Base-by-base conservation (phyloP, 2,888 invertebrate species). In the Heterodera filipjevi region DNA sequence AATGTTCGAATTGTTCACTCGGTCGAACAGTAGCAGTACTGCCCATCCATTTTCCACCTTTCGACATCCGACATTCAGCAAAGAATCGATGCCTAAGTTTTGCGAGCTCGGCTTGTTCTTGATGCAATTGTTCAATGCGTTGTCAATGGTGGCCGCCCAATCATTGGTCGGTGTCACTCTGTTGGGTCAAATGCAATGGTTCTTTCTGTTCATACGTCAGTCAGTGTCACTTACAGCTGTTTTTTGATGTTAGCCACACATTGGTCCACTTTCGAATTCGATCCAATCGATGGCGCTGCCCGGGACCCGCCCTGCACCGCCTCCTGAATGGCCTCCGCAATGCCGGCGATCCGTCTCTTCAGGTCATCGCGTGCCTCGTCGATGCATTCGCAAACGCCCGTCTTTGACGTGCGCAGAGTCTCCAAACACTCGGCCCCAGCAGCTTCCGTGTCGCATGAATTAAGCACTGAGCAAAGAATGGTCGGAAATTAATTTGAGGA, bases 51-150 rank as follows among this genome's bases (percentile, higher is more conserved):
- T 72, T 35, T n/a, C 46, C 22, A 86, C 87, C 82, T 88, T 88
- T 66, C 88, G 81, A 82, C 88, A 88, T 72, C 88, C 88, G 64
- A 88, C 88, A 78, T 88, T 87, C 71, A 88, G 82, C 72, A 88
- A 79, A 12, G 88, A 87, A 66, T 88, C 88, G 83, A 88, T 87
- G 49, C 87, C 87, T 30, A 84, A 82, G 16, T 77, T 80, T 66
- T 84, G 84, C 12, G 77, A 81, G 35, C 78, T 71, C 12, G 84
- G 84, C 76, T 86, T 87, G 81, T 86, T 87, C 74, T 83, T 81
- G 82, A 88, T 88, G 81, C 88, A 88, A 3, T 81, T 79, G 72
- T 86, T 86, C 44, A 88, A 84, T 66, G 88, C 88, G 30, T 84
- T 81, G 81, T 88, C 88, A 78, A 88, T 88, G 75, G 87, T 87